These are phyloP conservation scores for Tokudaia muenninki DNA, from an alignment of 2,797 vertebrate species.

Conservation along the genomic window DNA sequence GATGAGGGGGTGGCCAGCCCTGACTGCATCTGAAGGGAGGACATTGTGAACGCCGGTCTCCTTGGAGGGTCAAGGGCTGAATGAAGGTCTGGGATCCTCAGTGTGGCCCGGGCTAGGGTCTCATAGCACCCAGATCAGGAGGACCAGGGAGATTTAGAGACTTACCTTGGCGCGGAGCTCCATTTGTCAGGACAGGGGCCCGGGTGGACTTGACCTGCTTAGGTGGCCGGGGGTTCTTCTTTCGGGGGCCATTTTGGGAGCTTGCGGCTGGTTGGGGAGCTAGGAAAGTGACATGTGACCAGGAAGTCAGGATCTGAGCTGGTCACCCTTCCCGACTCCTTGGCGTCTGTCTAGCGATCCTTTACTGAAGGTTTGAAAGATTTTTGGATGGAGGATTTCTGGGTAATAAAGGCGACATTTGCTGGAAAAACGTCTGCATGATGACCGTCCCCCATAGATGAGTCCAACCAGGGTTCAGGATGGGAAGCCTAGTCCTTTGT, in stretches of 20 bases:
- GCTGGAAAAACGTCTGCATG: background rate
- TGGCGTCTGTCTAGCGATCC: background rate
- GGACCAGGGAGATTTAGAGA: fast-evolving
- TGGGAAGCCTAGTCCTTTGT: background rate
- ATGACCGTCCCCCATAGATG: background rate
- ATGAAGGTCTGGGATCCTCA: background rate
- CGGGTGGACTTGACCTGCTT: conserved; percentile 80
- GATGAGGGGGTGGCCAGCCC: background rate
- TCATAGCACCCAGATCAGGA: fast-evolving
- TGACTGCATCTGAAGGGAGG: fast-evolving
- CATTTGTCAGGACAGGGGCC: conserved; percentile 19
- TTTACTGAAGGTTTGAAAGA: background rate
- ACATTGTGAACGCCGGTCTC: fast-evolving
- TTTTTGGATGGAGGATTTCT: fast-evolving
- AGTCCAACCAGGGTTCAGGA: too few species aligned
- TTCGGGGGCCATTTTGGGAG: conserved; percentile 62
- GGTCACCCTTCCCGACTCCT: background rate
- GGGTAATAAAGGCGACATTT: background rate
- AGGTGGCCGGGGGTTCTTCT: conserved; percentile 66
- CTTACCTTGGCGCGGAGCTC: conserved; percentile 74
- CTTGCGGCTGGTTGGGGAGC: conserved; percentile 11
- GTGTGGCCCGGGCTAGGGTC: background rate
- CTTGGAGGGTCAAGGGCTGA: fast-evolving
- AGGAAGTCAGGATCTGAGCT: background rate
- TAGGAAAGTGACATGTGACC: background rate